Evolutionary conservation across 1,140 invertebrate species (phyloP), one percentile per base, ranked within the genome.

Genomic region (Goniozus legneri): DNA sequence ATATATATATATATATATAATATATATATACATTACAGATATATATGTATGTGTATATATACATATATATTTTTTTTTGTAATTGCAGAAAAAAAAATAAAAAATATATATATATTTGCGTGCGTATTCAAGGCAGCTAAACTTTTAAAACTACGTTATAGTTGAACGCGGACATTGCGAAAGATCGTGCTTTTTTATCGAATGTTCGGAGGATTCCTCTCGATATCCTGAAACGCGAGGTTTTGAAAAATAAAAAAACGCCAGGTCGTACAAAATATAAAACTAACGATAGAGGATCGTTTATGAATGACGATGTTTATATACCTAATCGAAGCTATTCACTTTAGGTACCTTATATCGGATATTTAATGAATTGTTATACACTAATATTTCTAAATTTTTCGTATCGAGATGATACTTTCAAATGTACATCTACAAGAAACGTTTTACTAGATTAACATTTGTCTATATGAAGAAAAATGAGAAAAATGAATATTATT

Each of bases 361-460:
- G 21, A 48, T 63, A 54, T 53, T 55, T 60, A 54, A 54, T 55
- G 38, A 50, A 54, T 60, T 59, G 60, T 67, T 67, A 67, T 62
- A 65, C 54, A 60, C 58, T 60, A 39, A 64, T 67, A 69, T 67
- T 66, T 69, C 61, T 63, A 66, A 66, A 64, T 64, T 68, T 67
- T 41, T 24, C 32, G 20, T 46, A 49, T 21, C 43, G 54, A 63
- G 33, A 58, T 53, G 56, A n/a, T n/a, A n/a, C 58, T 56, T 60
- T 64, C 65, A 37, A 58, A 62, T 67, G 58, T 67, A 66, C 53
- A 64, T 67, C 58, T 67, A 69, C 66, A 67, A 64, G 70, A 60
- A 61, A 56, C 44, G 63, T 58, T 66, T 65, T 66, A 63, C 52
- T 69, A 71, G 66, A 56, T 40, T 55, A 65, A 54, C 54, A 54